A percentile compares a stretch with the other conserved stretches of the same genome.
Evolutionary conservation across 2,797 vertebrate genomes (phyloP).

Genomic region (Carapus acus): DNA sequence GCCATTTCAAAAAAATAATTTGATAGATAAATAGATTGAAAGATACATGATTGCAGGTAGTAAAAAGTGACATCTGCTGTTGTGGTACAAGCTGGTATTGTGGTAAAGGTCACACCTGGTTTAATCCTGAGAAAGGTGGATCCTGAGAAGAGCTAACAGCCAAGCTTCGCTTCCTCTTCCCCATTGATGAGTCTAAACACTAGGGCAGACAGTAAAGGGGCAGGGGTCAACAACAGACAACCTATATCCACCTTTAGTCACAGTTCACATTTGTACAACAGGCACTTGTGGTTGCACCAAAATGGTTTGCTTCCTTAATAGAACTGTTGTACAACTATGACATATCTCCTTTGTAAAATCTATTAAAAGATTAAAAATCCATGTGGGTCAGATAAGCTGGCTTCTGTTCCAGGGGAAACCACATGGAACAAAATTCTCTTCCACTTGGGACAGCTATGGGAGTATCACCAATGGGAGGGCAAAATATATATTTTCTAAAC

Average conservation of each 20-base stretch:
- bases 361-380: slow-evolving; percentile 26
- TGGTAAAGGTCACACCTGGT: slow-evolving; percentile 97
- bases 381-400: slow-evolving; percentile 49
- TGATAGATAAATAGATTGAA: slow-evolving; percentile 16
- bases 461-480: slow-evolving; percentile 37
- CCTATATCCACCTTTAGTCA: slow-evolving; percentile 66
- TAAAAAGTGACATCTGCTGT: slow-evolving; percentile 66
- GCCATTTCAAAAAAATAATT: neutral
- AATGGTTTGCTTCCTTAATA: slow-evolving; percentile 34
- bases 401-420: slow-evolving; percentile 43
- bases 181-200: slow-evolving; percentile 99
- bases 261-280: slow-evolving; percentile 66
- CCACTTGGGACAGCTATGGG: slow-evolving; percentile 32
- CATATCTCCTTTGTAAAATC: slow-evolving; percentile 18
- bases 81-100: slow-evolving; percentile 88
- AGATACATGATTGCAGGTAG: slow-evolving; percentile 51
- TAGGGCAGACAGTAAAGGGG: slow-evolving; percentile 99
- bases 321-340: slow-evolving; percentile 28
- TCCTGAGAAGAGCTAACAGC: slow-evolving; percentile 99
- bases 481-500: slow-evolving; percentile 4
- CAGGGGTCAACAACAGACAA: slow-evolving; percentile 91
- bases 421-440: slow-evolving; percentile 27
- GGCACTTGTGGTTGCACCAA: slow-evolving; percentile 53
- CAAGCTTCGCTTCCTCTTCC: slow-evolving; percentile 99
- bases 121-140: slow-evolving; percentile 99